Conservation (phyloP, 2,113 vertebrate genomes). For the Pantherophis guttatus region DNA sequence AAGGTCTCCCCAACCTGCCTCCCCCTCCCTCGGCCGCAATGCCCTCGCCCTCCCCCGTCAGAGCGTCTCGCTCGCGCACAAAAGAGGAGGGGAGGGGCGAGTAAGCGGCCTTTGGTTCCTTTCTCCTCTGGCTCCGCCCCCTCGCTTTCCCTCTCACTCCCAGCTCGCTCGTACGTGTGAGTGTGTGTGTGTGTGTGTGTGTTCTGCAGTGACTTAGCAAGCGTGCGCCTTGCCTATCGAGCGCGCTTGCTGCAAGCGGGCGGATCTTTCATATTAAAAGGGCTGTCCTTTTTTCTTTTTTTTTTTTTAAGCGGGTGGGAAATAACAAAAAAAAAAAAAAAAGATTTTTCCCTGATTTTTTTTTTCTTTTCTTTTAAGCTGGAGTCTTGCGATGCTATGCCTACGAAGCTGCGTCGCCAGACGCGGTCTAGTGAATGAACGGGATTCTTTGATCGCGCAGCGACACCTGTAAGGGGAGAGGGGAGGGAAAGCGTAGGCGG, state of each 20-base stretch:
- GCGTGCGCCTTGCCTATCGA: neutral
- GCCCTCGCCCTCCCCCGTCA: neutral
- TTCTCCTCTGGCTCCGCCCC: neutral
- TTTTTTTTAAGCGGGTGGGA: neutral
- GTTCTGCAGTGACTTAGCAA: slow-evolving; percentile 14
- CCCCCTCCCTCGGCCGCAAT: neutral
- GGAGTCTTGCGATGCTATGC: neutral
- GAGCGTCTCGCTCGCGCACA: neutral
- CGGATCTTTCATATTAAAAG: neutral
- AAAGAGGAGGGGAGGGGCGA: neutral
- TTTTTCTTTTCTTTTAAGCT: neutral
- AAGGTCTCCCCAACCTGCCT: neutral
- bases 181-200: neutral
- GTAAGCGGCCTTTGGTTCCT: neutral
- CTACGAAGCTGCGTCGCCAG: neutral
- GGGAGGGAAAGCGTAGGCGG: neutral
- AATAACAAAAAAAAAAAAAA: neutral
- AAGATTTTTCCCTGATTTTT: neutral
- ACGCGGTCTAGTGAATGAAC: neutral
- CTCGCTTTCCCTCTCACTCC: neutral
- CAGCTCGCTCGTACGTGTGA: neutral
- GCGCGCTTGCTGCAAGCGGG: slow-evolving; percentile 2
- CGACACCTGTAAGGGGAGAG: neutral
- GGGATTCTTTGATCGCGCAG: neutral
- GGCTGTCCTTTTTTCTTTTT: neutral